These are phyloP conservation scores for Xerus inauris DNA, from an alignment of 2,113 vertebrate genomes.

Conservation along the genomic window DNA sequence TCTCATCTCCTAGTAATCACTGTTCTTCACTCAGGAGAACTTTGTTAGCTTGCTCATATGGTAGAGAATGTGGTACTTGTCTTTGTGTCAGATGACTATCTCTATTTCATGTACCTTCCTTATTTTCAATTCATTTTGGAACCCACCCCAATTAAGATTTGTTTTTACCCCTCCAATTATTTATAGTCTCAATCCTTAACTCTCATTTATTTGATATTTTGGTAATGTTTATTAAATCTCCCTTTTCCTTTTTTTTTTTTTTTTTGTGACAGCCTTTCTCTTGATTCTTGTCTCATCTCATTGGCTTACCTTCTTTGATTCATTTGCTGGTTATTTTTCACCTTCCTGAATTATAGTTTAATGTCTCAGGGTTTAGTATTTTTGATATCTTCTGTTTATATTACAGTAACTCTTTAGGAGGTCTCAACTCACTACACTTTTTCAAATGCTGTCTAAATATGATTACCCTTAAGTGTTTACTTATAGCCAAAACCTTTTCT, in stretches of 20 bases:
- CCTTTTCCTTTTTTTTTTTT: not conserved
- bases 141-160: not conserved
- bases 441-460: constrained; percentile 13
- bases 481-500: not conserved
- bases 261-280: not conserved
- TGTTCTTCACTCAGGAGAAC: not conserved
- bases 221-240: not conserved
- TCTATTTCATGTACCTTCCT: not conserved
- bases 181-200: not conserved
- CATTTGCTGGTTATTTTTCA: not conserved
- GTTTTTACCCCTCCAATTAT: not conserved
- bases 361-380: not conserved
- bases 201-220: not conserved
- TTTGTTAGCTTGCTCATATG: not conserved
- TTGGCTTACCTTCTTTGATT: not conserved
- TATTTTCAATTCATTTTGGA: not conserved
- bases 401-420: not conserved
- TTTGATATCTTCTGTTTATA: not conserved
- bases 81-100: not conserved
- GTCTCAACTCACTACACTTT: not conserved
- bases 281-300: not conserved
- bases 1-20: not conserved
- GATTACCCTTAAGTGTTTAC: not conserved
- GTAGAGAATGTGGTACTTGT: not conserved
- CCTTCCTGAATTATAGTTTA: not conserved